Evolutionary conservation across 2,888 invertebrate species (phyloP), one percentile per base, ranked within the genome.

Genomic region (Drosophila anceps): DNA sequence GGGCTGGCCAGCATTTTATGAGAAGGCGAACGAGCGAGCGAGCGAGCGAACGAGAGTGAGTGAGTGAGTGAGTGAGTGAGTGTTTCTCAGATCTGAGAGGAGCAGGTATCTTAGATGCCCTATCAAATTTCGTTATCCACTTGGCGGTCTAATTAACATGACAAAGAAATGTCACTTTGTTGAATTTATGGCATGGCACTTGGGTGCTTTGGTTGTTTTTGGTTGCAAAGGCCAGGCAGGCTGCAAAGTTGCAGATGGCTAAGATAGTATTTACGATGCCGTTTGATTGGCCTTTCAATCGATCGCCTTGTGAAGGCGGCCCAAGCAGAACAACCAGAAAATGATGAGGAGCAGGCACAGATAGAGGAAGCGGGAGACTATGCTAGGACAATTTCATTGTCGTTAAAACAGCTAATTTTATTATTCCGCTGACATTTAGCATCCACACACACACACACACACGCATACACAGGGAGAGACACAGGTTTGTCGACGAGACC

Each of bases 101-200:
- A 73, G 76, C 68, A 82, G 79, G 81, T 83, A 81, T 81, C 81
- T 91, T 71, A 90, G 91, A 90, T 89, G 86, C 78, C 66, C 76
- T 88, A 91, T 91, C 91, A 75, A 84, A 84, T 91, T 91, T 87
- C 90, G 76, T 82, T 77, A 70, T 73, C 73, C 73, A 79, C 79
- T 78, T 73, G 81, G 91, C 91, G 91, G 91, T 82, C 84, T 88
- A 88, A 91, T 91, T 91, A 91, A 90, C 91, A 91, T 91, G 84
- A 91, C 91, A 91, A 91, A 91, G 91, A 79, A 80, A 79, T 79
- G 85, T 84, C 89, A 82, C 82, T 76, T 79, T 69, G 62, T 58
- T 66, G 76, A 80, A 84, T 90, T 88, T 87, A 90, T 88, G 82
- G 69, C 71, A 72, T 71, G 69, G 76, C 88, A 82, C 79, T 84